A percentile compares a stretch with the other conserved stretches of the same genome.
Conservation (phyloP, 2,888 invertebrate species). For the Poecilus cupreus region DNA sequence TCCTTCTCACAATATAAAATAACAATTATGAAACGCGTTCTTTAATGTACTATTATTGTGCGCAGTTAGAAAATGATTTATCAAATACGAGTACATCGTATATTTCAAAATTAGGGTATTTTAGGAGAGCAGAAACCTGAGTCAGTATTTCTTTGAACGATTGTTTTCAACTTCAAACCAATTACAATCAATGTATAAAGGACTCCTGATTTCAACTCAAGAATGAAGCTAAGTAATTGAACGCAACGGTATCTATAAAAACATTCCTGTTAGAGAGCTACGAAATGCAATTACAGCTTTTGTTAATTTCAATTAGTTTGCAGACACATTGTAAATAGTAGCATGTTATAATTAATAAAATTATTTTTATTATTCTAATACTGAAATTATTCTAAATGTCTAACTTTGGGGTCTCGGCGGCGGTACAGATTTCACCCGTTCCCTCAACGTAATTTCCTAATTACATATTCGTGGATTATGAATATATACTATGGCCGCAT, state of each 20-base stretch:
- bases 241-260: neutral
- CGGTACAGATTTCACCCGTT: neutral
- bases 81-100: too few species aligned
- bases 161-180: neutral
- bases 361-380: neutral
- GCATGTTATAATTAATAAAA: too few species aligned
- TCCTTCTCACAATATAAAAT: too few species aligned
- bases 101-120: too few species aligned
- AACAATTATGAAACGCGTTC: too few species aligned
- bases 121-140: too few species aligned
- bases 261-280: neutral
- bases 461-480: constrained; percentile 26
- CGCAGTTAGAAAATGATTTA: too few species aligned
- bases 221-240: constrained; percentile 25
- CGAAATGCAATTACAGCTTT: constrained; percentile 9
- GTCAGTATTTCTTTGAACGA: neutral
- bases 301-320: neutral
- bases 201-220: neutral
- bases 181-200: constrained; percentile 24
- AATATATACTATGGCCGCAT: neutral
- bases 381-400: constrained; percentile 1
- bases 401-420: neutral
- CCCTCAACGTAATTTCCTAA: neutral
- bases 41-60: too few species aligned
- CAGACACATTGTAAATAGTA: too few species aligned